A percentile compares a stretch with the other conserved stretches of the same genome.
These are phyloP conservation scores for Tortricodes alternella DNA, from an alignment of 2,888 invertebrate species.

Conservation along the genomic window DNA sequence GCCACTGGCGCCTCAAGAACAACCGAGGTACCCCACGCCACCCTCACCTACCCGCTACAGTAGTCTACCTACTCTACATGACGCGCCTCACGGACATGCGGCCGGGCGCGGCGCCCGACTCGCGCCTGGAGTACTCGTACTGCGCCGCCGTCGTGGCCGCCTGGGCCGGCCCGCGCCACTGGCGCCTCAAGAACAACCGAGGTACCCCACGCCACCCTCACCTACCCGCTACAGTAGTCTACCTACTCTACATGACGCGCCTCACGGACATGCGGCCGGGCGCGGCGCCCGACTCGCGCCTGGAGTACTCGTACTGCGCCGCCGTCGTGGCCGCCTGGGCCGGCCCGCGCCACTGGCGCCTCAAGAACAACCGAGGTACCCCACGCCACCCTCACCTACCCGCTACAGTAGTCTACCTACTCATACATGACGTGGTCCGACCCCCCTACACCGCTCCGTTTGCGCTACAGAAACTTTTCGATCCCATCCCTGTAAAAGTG, in stretches of 20 bases:
- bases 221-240: too few species aligned
- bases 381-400: too few species aligned
- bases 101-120: conserved; percentile 73
- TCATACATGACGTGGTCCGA: too few species aligned
- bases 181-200: conserved; percentile 86
- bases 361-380: conserved; percentile 80
- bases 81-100: conserved; percentile 50
- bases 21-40: too few species aligned
- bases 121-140: conserved; percentile 88
- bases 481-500: too few species aligned
- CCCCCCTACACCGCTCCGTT: too few species aligned
- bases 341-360: conserved; percentile 92
- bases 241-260: too few species aligned
- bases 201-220: too few species aligned
- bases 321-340: conserved; percentile 87
- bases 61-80: too few species aligned
- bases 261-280: conserved; percentile 63
- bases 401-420: too few species aligned
- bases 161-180: conserved; percentile 93
- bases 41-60: too few species aligned
- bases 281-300: conserved; percentile 69
- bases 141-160: conserved; percentile 80
- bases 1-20: conserved; percentile 90
- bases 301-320: conserved; percentile 88
- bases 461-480: too few species aligned